Percentiles rank a stretch among this genome's conserved stretches.
These are phyloP conservation scores for Platycercus adscitus DNA, from an alignment of 2,113 vertebrate genomes.

Conservation along the genomic window DNA sequence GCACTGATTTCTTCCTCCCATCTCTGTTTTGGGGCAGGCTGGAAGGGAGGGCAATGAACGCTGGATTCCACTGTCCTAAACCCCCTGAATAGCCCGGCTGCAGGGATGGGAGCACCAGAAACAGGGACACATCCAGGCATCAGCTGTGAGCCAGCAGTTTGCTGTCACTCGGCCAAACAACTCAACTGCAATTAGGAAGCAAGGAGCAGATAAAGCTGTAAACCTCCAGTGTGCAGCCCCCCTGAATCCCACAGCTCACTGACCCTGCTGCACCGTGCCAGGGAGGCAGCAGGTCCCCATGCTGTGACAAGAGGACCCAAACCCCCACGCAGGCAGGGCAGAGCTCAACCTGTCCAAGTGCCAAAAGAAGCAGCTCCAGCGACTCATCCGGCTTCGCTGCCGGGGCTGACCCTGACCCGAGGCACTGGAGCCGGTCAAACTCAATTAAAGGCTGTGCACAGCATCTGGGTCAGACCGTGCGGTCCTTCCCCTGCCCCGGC, in stretches of 20 bases:
- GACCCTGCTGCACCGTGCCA: fast-evolving
- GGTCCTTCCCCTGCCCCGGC: not conserved
- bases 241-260: fast-evolving
- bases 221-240: fast-evolving
- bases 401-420: not conserved
- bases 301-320: not conserved
- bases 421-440: not conserved
- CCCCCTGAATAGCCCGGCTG: not conserved
- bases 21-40: not conserved
- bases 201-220: not conserved
- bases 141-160: fast-evolving
- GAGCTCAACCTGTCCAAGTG: not conserved
- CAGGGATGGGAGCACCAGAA: not conserved
- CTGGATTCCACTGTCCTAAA: not conserved
- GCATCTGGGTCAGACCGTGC: not conserved
- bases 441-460: not conserved
- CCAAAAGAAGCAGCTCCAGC: not conserved
- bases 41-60: not conserved
- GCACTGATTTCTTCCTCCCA: not conserved
- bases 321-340: not conserved
- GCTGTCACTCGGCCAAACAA: not conserved
- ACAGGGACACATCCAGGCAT: not conserved
- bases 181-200: not conserved
- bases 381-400: fast-evolving
- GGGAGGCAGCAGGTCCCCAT: fast-evolving